Base-by-base conservation (phyloP, 2,888 invertebrate species). In the Orchestes rusci region DNA sequence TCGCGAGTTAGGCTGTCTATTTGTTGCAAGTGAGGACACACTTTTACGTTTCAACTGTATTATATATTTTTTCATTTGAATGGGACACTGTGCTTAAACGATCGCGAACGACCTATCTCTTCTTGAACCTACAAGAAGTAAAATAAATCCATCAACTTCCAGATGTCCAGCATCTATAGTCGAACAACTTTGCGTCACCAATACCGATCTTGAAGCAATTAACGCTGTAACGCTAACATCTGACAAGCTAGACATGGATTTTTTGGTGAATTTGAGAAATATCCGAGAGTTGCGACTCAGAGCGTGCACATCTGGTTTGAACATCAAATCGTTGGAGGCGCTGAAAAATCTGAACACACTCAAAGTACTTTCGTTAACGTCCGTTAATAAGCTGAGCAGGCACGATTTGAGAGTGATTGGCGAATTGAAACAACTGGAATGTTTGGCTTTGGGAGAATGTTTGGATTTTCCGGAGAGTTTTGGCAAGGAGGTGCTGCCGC, bases 381-480 rank as follows among this genome's bases (percentile, higher is more conserved):
- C 80, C 2, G 74, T 78, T 46, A 75, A 73, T 66, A 73, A 73
- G 54, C 56, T 70, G 49, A 60, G 68, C 48, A 64, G 60, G 35
- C 54, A 66, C 50, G 62, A 68, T 53, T 61, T 75, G 30, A 41
- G 27, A 15, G 66, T 67, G 0, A 65, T 84, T 18, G 79, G 79
- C 2, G 71, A 76, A 23, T 70, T 90, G 45, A 66, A 67, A 0
- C 73, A 77, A 53, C 70, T 92, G 38, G 81, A 84, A 59, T 77
- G 80, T 1, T 69, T 92, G 27, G 87, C 89, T 64, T 72, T 92
- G 49, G 91, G 91, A 32, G 88, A 89, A 63, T 90, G 89, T 64
- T 77, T 78, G 2, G 75, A 75, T 50, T 76, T 84, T 59, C 79
- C 84, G 48, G 74, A 77, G 5, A 75, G 75, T 54, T 86, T 85